Evolutionary conservation across 1,140 invertebrate genomes (phyloP), one percentile per base, ranked within the genome.

Genomic region (Drosophila lowei): DNA sequence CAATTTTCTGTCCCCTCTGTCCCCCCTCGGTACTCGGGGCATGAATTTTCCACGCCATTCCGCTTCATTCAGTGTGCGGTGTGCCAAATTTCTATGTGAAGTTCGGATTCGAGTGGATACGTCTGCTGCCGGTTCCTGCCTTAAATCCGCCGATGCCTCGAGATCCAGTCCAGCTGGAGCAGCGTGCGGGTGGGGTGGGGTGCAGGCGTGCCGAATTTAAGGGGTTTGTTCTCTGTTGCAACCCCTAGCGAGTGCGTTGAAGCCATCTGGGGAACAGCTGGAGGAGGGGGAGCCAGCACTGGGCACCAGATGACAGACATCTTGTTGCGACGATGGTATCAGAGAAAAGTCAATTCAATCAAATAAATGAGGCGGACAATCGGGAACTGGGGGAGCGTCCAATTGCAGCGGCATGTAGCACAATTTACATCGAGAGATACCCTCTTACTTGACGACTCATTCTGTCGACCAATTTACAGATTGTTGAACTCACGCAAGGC

Each of bases 401-500:
- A 47, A 41, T 58, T 57, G 48, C 53, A 54, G 48, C 9, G 38
- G 52, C 44, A 57, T 25, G 49, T 30, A 54, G 21, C 48, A 44
- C 43, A 74, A 25, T 25, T 25, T 25, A 25, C 23, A 25, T 25
- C 23, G n/a, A 23, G 25, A 42, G 28, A 52, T 42, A 7, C 11
- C 23, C 61, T 23, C 15, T 55, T 30, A 47, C 38, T 70, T 34
- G 67, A 11, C 30, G 30, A 11, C 30, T 38, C 34, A 13, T 11
- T 13, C 11, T 30, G 41, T 11, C 57, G 58, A 47, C 61, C 67
- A 74, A 72, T 63, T 81, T 64, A 74, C 46, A 83, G 78, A 88
- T 76, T 81, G 74, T 86, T 88, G 83, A 86, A 88, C 81, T 88
- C 78, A 67, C 62, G 70, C 63, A 62, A 55, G 34, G 57, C 55